These are phyloP conservation scores for Laticauda laticaudata DNA, from an alignment of 2,113 vertebrate genomes.

Conservation along the genomic window DNA sequence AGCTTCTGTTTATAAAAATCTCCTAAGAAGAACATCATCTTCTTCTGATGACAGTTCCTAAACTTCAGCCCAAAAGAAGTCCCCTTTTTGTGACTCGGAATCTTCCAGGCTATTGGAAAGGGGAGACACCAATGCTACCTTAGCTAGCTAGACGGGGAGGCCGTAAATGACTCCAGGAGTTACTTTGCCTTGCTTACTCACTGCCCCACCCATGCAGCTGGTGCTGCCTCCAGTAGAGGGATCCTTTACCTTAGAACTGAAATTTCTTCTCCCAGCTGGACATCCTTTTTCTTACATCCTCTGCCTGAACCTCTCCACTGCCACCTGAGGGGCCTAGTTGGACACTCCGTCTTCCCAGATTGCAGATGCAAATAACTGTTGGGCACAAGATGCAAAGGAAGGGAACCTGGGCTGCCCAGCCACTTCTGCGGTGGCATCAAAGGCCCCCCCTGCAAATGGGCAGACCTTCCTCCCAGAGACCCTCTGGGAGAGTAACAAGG, in stretches of 20 bases:
- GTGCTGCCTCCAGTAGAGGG: background rate
- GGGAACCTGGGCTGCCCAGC: fast-evolving
- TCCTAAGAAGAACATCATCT: background rate
- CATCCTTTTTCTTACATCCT: slow-evolving; percentile 33
- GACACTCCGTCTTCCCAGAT: slow-evolving; percentile 7
- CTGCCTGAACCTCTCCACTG: background rate
- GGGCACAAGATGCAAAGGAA: background rate
- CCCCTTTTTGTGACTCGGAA: background rate
- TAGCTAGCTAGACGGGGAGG: background rate
- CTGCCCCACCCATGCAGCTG: background rate
- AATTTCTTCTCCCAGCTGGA: background rate
- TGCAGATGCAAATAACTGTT: slow-evolving; percentile 46
- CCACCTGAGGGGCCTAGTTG: slow-evolving; percentile 15
- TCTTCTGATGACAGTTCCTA: background rate
- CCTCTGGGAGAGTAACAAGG: background rate
- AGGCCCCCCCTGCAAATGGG: background rate
- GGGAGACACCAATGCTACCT: background rate
- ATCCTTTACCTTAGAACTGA: background rate
- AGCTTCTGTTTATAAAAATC: too few relatives aligned
- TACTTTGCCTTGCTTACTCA: background rate
- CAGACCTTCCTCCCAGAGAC: background rate
- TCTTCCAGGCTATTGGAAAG: background rate
- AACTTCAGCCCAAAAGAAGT: background rate
- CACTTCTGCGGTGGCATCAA: background rate
- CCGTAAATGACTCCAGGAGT: fast-evolving